These are phyloP conservation scores for Taxidea taxus DNA, from an alignment of 2,113 vertebrate genomes.

Conservation along the genomic window DNA sequence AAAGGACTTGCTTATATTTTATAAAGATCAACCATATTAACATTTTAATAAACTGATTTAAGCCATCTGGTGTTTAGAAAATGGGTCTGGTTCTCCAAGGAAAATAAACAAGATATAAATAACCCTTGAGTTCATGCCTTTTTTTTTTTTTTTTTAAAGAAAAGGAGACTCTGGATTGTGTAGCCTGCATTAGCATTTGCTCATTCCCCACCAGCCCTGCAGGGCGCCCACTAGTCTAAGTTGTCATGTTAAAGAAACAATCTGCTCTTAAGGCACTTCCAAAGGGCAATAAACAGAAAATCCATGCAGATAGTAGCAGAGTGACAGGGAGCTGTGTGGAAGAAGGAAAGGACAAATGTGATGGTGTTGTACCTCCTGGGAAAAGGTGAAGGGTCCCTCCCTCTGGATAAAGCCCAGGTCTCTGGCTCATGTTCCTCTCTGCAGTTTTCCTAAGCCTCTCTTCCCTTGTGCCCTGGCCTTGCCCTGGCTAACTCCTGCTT, in stretches of 20 bases:
- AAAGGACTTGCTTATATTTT: slow-evolving; percentile 23
- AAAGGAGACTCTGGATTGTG: background rate
- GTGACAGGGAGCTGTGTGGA: background rate
- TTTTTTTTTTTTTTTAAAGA: background rate
- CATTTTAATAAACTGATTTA: slow-evolving; percentile 29
- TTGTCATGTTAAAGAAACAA: background rate
- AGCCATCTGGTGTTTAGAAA: slow-evolving; percentile 39
- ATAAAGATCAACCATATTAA: background rate
- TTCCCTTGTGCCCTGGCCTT: background rate
- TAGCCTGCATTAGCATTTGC: background rate
- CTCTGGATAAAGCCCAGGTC: background rate
- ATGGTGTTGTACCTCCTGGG: background rate
- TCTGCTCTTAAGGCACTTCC: background rate
- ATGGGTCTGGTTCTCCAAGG: background rate
- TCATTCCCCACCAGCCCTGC: background rate
- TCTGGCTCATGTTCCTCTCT: background rate
- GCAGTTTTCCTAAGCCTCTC: background rate
- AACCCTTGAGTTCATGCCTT: background rate
- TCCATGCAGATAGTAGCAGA: background rate
- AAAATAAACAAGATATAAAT: slow-evolving; percentile 18
- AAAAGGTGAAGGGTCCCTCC: background rate
- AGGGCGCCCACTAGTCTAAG: accelerated
- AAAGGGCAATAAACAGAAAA: background rate
- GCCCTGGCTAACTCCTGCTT: background rate
- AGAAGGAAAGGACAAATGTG: background rate